Base-by-base conservation (phyloP, 2,113 vertebrate genomes). In the Mirza zaza region DNA sequence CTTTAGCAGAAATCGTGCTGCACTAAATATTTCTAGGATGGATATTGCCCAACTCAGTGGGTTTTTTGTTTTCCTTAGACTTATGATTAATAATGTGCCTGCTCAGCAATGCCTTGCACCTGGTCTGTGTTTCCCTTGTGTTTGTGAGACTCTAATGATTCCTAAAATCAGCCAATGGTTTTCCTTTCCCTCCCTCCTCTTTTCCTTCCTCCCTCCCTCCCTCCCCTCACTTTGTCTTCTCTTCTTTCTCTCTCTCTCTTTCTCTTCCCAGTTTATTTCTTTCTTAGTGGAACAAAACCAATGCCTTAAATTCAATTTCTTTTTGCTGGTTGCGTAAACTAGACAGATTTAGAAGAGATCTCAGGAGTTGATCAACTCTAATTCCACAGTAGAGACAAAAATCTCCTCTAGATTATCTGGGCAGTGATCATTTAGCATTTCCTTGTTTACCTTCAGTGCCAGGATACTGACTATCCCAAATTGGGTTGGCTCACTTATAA, bases 61-160 rank as follows among this genome's bases (percentile, higher is more conserved):
- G 17, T 13, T 52, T 88, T 87, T 90, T 85, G 12, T 45, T 97
- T 91, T 83, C 50, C 50, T 95, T 94, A 93, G 42, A 91, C 0
- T 65, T n/a, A 3, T 90, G 89, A 91, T 85, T 90, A 92, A 79
- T 2, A 2, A 17, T 12, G 5, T 94, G 88, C 45, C 89, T 88
- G 76, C 76, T 73, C 92, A 93, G 94, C 55, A 77, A 25, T 71
- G 94, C 59, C n/a, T 65, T 65, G 63, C n/a, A 86, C 7, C 89
- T 55, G 68, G 68, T 92, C 91, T 88, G 18, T 61, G 13, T 45
- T 87, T 82, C 36, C 55, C 15, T 71, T 34, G 68, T 76, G 63
- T 77, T 85, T 71, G 2, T n/a, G 68, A 68, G 86, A 83, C 8
- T 57, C 68, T n/a, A 87, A 70, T 84, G 67, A 71, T n/a, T 95